Base-by-base conservation (phyloP, 2,113 vertebrate species). In the Stomatorhinus ivindoensis region DNA sequence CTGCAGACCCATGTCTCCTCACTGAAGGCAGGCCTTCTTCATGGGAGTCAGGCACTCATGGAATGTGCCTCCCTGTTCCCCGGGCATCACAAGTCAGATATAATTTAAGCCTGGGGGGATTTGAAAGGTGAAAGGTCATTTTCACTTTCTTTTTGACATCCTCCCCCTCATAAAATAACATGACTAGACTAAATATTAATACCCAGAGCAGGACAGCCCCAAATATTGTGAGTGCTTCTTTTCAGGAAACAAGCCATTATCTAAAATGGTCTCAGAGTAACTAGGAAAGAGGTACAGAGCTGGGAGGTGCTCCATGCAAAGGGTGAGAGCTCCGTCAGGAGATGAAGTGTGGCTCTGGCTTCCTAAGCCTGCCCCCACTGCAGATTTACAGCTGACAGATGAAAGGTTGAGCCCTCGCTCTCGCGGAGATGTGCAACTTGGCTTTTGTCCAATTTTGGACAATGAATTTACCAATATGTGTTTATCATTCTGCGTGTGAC, bases 381-480 rank as follows among this genome's bases (percentile, higher is more conserved):
- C 47, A 86, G 31, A 90, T 91, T 94, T 91, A 91, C 91, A 69
- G 61, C 10, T 69, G 61, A 80, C 35, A 17, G 73, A 9, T 73
- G 65, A 73, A 73, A 76, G 31, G 10, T 76, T 17, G 13, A 80
- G 35, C 73, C 35, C 13, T 80, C 5, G 35, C 73, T 80, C 15
- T 17, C 17, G 27, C 0, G 27, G n/a, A 69, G 27, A 31, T 9
- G 3, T 31, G 61, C 3, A 69, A 31, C 61, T 69, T 69, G 61
- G n/a, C 61, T 69, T 69, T 69, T 69, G 61, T 31, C 61, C 61
- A 69, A 31, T 9, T 65, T 65, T 65, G 9, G 61, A 69, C 61
- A 69, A 69, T 31, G 61, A 69, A 69, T 69, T 31, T 31, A 31
- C 10, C n/a, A 69, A 69, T 69, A 27, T 69, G n/a, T 69, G 61